Conservation (phyloP, 2,888 invertebrate genomes). For the Beris morrisii region DNA sequence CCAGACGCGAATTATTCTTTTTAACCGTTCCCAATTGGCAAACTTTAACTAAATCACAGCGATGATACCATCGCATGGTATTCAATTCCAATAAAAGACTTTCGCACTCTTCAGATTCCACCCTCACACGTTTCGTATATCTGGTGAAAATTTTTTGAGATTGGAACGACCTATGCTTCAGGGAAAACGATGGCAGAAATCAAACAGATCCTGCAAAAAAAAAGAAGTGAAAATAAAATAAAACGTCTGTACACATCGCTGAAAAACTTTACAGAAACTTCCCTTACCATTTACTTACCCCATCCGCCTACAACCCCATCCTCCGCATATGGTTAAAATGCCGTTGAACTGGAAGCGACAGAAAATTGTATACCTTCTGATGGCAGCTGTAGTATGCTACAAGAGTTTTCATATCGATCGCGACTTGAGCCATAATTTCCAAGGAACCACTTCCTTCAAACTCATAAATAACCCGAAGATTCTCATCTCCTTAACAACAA, state of each 20-base stretch:
- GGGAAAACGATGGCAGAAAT: constrained; percentile 15
- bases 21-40: constrained; percentile 7
- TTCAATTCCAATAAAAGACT: constrained; percentile 25
- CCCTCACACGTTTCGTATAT: constrained; percentile 2
- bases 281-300: not conserved
- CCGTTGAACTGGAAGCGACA: constrained; percentile 7
- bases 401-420: constrained; percentile 39
- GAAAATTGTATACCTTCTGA: constrained; percentile 2
- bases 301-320: not conserved
- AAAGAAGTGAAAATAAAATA: not conserved
- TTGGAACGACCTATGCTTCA: not conserved
- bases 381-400: constrained; percentile 23
- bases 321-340: not conserved
- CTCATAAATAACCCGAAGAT: constrained; percentile 40
- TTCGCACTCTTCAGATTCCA: constrained; percentile 4
- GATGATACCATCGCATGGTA: constrained; percentile 15
- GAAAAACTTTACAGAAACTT: constrained; percentile 7
- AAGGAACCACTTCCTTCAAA: constrained; percentile 39
- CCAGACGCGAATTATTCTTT: too few relatives aligned
- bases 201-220: constrained; percentile 7
- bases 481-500: constrained; percentile 40
- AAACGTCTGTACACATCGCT: constrained; percentile 4
- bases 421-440: constrained; percentile 40
- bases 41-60: constrained; percentile 22
- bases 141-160: constrained; percentile 9